A percentile compares a stretch with the other conserved stretches of the same genome.
Conservation (phyloP, 2,797 vertebrate species). For the Sebastes iracundus region DNA sequence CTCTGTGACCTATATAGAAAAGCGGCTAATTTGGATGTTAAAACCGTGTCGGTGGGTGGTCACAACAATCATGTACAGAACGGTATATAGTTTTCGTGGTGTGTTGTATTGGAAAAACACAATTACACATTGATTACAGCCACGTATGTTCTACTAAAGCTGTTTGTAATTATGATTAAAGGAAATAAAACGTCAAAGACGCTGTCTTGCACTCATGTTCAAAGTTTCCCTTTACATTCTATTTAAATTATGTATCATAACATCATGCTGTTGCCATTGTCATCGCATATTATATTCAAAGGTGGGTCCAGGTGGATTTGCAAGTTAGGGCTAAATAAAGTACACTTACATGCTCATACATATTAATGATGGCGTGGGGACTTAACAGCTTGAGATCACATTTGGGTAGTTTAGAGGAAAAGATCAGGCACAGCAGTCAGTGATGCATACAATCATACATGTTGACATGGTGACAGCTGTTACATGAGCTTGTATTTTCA, state of each 20-base stretch:
- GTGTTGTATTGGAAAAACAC: neutral
- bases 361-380: neutral
- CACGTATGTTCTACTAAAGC: neutral
- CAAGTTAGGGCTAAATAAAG: neutral
- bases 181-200: neutral
- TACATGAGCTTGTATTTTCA: neutral
- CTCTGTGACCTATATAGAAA: conserved; percentile 63
- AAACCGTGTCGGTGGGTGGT: conserved; percentile 46
- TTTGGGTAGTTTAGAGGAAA: neutral
- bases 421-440: neutral
- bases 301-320: neutral
- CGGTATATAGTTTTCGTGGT: neutral
- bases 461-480: neutral
- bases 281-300: neutral
- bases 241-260: neutral
- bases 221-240: neutral
- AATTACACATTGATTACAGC: neutral
- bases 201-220: neutral
- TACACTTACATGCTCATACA: neutral
- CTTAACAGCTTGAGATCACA: neutral
- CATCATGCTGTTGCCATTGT: neutral
- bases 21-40: conserved; percentile 59
- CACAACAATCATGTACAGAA: conserved; percentile 32
- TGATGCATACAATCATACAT: neutral
- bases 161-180: neutral